phyloP scores from a whole-genome alignment of 2,113 vertebrate genomes.

The Orthonyx spaldingii region DNA sequence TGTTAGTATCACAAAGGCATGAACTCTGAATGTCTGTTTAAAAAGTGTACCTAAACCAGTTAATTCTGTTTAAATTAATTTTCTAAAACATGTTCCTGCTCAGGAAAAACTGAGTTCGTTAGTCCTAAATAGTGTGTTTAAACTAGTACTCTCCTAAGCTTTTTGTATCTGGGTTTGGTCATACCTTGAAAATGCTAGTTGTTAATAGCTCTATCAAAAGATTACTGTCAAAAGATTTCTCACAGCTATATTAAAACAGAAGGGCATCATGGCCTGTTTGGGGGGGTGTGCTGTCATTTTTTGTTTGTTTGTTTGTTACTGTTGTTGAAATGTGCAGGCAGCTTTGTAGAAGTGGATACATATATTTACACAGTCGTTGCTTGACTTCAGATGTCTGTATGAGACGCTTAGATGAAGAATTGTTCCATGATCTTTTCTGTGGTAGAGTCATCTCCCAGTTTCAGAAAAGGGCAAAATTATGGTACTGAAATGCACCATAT shows the following conservation, averaged over 20 bases:
- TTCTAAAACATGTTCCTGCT: not conserved
- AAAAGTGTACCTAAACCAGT: not conserved
- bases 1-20: not conserved
- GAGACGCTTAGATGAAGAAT: not conserved
- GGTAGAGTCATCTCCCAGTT: not conserved
- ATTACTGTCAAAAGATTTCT: not conserved
- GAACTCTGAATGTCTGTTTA: not conserved
- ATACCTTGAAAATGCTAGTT: not conserved
- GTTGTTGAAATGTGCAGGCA: not conserved
- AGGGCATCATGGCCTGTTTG: not conserved
- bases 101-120: not conserved
- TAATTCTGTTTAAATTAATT: not conserved
- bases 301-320: not conserved
- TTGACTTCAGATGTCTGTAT: not conserved
- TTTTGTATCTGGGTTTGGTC: not conserved
- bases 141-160: not conserved
- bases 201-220: not conserved
- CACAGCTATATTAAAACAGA: not conserved
- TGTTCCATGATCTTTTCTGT: not conserved
- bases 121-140: not conserved
- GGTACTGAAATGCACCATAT: not conserved
- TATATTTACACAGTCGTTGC: not conserved
- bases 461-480: not conserved
- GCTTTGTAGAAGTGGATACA: not conserved
- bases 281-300: not conserved